A percentile compares a stretch with the other conserved stretches of the same genome.
Evolutionary conservation across 2,797 vertebrate species (phyloP).

Genomic region (Cyclura pinguis): DNA sequence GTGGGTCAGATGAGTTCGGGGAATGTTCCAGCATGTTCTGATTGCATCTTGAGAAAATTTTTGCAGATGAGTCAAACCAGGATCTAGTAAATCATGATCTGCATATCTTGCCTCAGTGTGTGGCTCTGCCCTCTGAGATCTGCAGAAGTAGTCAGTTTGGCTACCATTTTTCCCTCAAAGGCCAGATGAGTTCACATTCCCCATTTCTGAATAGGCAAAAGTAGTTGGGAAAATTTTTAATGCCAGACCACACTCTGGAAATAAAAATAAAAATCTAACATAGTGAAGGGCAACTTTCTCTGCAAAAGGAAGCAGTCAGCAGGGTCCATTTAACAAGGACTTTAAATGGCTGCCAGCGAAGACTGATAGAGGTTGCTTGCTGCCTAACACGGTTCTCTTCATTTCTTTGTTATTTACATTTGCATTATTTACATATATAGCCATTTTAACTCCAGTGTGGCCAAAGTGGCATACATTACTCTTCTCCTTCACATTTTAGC

Average conservation of each 20-base stretch:
- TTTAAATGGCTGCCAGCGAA: not conserved
- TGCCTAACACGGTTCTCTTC: not conserved
- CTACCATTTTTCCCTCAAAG: too few species aligned
- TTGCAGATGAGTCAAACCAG: not conserved
- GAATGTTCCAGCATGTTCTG: not conserved
- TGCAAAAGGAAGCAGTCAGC: not conserved
- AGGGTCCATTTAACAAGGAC: not conserved
- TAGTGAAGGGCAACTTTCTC: not conserved
- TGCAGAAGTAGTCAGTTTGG: not conserved
- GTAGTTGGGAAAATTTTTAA: not conserved
- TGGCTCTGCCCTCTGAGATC: not conserved
- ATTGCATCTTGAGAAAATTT: not conserved
- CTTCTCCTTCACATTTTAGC: too few species aligned
- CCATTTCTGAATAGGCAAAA: not conserved
- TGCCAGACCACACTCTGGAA: not conserved
- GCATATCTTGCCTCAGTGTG: not conserved
- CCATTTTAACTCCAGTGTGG: too few species aligned
- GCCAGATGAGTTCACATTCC: not conserved
- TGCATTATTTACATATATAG: too few species aligned
- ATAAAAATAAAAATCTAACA: not conserved
- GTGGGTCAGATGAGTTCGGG: not conserved
- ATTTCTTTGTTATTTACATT: too few species aligned
- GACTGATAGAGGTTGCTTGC: not conserved
- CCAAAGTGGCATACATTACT: too few species aligned
- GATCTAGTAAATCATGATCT: slow-evolving; percentile 1